A percentile compares a stretch with the other conserved stretches of the same genome.
Evolutionary conservation across 1,140 invertebrate species (phyloP).

Genomic region (Lasaia peninsularis): DNA sequence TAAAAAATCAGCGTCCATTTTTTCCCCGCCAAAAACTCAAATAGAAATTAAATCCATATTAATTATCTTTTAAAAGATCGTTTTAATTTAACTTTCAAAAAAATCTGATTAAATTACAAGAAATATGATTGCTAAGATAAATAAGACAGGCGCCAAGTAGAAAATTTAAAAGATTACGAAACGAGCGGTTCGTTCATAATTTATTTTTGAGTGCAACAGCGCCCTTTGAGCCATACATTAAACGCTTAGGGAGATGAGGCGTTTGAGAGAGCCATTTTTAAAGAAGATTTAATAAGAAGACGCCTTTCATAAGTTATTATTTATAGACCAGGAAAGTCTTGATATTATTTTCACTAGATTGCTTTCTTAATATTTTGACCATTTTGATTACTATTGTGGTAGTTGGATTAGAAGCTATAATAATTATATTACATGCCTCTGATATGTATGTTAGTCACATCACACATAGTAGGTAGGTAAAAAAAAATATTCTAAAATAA

Average conservation of each 20-base stretch:
- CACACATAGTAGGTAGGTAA: too few species aligned
- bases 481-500: too few species aligned
- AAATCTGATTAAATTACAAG: background rate
- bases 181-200: slow-evolving; percentile 5
- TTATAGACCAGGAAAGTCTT: slow-evolving; percentile 4
- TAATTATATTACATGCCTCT: background rate
- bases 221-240: slow-evolving; percentile 10
- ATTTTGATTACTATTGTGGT: background rate
- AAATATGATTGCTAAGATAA: slow-evolving; percentile 6
- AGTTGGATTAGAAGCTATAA: background rate
- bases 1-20: too few species aligned
- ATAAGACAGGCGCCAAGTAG: slow-evolving; percentile 8
- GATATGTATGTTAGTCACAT: too few species aligned
- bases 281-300: slow-evolving; percentile 9
- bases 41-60: too few species aligned
- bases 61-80: too few species aligned
- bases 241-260: slow-evolving; percentile 7
- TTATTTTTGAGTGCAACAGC: slow-evolving; percentile 9
- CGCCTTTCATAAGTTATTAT: slow-evolving; percentile 13
- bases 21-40: too few species aligned
- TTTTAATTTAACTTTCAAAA: slow-evolving; percentile 5
- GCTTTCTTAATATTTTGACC: background rate
- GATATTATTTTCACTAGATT: slow-evolving; percentile 3
- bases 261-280: slow-evolving; percentile 12
- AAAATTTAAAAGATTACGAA: slow-evolving; percentile 10